Evolutionary conservation across 2,888 invertebrate genomes (phyloP), one percentile per base, ranked within the genome.

Genomic region (Prosopocoilus inquinatus): DNA sequence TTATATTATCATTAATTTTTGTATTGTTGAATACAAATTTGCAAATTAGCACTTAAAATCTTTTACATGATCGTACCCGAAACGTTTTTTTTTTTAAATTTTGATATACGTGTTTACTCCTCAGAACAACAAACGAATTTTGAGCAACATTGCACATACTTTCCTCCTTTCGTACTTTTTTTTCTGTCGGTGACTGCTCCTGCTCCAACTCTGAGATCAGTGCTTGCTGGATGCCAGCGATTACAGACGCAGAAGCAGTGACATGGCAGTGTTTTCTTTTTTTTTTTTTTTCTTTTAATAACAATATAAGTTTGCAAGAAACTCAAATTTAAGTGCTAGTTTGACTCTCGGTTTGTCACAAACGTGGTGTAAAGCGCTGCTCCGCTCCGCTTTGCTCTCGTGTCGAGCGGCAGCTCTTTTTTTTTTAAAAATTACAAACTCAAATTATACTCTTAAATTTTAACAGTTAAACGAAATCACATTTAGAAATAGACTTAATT

Each of bases 391-490:
- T 34, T 43, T 44, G 35, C 36, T 35, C 43, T 35, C 44, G 12
- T 44, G n/a, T n/a, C n/a, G n/a, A n/a, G n/a, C 50, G 35, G 43
- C 50, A 9, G 34, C 11, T 44, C 15, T 43, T n/a, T n/a, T n/a
- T n/a, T n/a, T 46, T 46, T 9, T 9, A 46, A 45, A 16, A 53
- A 39, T 34, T 32, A 44, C 45, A 47, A 74, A 73, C 71, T 65
- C 71, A 74, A 73, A 69, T 67, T 72, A 72, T 72, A 72, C 72
- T 74, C 73, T 74, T 70, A 71, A 70, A 67, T 68, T 70, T 69
- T 69, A 72, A 73, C 71, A 70, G 65, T 68, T 66, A 67, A 70
- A 73, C 67, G 64, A 73, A 75, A 75, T 75, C 75, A 75, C 75
- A 75, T 72, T 75, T 69, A 74, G 70, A 70, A 72, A 69, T 67